Conservation (phyloP, 2,888 invertebrate species). For the Cancer borealis region DNA sequence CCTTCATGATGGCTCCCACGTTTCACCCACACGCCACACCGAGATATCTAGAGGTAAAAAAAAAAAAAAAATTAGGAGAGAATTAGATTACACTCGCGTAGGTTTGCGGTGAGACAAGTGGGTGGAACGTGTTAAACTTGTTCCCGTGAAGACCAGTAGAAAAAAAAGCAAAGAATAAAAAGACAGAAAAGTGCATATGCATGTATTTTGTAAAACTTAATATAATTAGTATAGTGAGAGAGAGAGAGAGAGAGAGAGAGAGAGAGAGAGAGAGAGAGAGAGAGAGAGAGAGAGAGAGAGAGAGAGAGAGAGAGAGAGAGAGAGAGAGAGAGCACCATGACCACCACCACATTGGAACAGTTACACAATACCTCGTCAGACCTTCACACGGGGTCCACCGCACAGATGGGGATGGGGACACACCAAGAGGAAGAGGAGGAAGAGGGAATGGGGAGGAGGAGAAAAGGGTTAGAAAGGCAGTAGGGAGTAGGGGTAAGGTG, state of each 20-base stretch:
- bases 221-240: neutral
- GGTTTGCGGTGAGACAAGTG: neutral
- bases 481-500: conserved; percentile 11
- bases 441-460: neutral
- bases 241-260: conserved; percentile 28
- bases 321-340: neutral
- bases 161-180: neutral
- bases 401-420: neutral
- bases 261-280: neutral
- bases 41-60: neutral
- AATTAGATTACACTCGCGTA: neutral
- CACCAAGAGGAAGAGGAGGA: neutral
- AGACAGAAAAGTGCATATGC: neutral
- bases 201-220: neutral
- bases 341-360: neutral
- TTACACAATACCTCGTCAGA: conserved; percentile 36
- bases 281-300: neutral
- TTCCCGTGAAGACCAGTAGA: neutral
- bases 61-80: neutral
- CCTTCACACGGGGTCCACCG: neutral
- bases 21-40: neutral
- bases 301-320: too few species aligned
- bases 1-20: neutral
- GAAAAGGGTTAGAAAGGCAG: neutral
- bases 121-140: neutral